Evolutionary conservation across 2,113 vertebrate genomes (phyloP).

Genomic region (Miniopterus natalensis): DNA sequence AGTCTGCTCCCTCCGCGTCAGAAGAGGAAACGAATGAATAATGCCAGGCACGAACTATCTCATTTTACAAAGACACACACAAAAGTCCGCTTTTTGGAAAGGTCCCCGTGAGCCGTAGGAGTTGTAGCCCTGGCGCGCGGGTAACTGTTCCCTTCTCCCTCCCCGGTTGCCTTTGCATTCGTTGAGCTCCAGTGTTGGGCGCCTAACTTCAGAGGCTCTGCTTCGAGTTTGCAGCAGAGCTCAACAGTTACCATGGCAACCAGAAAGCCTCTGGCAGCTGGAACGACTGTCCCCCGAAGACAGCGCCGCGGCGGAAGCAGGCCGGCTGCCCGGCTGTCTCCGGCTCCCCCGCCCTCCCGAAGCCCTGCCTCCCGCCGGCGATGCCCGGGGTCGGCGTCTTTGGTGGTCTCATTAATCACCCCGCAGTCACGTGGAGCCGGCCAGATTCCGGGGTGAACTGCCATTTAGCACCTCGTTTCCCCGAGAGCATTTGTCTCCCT

Average conservation of each 20-base stretch:
- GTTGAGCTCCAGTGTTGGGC: conserved; percentile 24
- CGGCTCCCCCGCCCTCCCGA: conserved; percentile 20
- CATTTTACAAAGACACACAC: neutral
- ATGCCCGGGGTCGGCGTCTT: neutral
- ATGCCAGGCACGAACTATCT: neutral
- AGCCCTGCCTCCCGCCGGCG: neutral
- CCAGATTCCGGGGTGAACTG: neutral
- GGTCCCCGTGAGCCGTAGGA: neutral
- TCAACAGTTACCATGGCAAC: conserved; percentile 78
- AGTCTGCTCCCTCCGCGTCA: neutral
- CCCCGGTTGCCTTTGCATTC: neutral
- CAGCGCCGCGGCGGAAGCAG: conserved; percentile 16
- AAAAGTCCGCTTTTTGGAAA: neutral
- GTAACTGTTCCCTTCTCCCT: neutral
- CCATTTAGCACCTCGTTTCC: neutral
- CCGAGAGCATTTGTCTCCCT: neutral
- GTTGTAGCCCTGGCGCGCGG: neutral
- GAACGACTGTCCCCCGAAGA: conserved; percentile 53
- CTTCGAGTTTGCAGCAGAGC: conserved; percentile 74
- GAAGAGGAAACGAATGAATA: conserved; percentile 16
- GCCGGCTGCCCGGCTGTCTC: conserved; percentile 70
- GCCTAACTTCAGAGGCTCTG: conserved; percentile 77
- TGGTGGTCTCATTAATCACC: conserved; percentile 52
- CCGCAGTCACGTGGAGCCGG: conserved; percentile 8
- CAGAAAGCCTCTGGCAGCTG: conserved; percentile 79